Percentiles rank a stretch among this genome's conserved stretches.
Conservation (phyloP, 2,888 invertebrate species). For the Chymomyza caudatula region DNA sequence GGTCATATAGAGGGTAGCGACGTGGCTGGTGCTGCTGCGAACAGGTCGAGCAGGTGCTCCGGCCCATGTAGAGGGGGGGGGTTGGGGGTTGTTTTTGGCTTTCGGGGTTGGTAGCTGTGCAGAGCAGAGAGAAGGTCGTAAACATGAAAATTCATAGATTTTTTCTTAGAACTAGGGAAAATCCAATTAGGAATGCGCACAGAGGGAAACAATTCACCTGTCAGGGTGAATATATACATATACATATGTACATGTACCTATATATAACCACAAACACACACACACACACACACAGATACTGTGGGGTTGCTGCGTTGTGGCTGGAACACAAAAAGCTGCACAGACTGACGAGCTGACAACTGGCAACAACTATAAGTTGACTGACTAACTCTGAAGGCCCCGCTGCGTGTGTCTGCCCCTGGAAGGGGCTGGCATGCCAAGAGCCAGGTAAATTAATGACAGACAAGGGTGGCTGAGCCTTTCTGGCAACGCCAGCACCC, state of each 20-base stretch:
- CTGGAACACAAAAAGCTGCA: neutral
- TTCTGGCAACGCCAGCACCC: neutral
- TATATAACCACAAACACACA: conserved; percentile 27
- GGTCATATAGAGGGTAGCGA: conserved; percentile 61
- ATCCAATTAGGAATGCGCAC: conserved; percentile 74
- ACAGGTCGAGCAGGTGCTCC: neutral
- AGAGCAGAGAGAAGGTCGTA: conserved; percentile 50
- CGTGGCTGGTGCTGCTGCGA: conserved; percentile 47
- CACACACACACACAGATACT: conserved; percentile 4
- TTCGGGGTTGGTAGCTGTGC: conserved; percentile 4
- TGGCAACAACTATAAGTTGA: conserved; percentile 42
- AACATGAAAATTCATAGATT: conserved; percentile 68
- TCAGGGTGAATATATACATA: conserved; percentile 34
- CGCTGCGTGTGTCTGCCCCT: conserved; percentile 43
- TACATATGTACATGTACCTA: neutral
- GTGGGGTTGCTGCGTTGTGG: neutral
- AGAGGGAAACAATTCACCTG: conserved; percentile 74
- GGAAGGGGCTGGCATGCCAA: conserved; percentile 1
- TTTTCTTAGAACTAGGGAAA: conserved; percentile 76
- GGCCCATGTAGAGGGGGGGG: conserved; percentile 2
- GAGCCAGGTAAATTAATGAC: conserved; percentile 53
- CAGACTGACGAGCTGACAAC: conserved; percentile 60
- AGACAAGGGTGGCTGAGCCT: conserved; percentile 40
- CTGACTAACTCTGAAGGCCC: conserved; percentile 59
- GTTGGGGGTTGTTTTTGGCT: conserved; percentile 9